Conservation (phyloP, 1,140 invertebrate genomes). For the Nasonia vitripennis region DNA sequence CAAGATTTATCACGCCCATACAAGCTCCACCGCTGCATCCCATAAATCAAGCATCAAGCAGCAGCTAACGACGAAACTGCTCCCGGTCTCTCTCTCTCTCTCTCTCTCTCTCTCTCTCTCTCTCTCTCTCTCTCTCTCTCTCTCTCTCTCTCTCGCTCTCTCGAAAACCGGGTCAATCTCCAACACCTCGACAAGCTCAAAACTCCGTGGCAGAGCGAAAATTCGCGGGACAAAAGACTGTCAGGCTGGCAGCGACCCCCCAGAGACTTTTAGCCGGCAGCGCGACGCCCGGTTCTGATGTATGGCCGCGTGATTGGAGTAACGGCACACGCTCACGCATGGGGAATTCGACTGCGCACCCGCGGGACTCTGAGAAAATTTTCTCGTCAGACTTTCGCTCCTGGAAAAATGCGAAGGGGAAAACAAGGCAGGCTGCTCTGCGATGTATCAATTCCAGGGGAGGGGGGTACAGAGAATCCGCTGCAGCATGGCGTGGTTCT, state of each 20-base stretch:
- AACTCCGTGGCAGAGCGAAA: neutral
- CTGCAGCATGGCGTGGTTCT: no score
- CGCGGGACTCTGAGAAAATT: conserved; percentile 44
- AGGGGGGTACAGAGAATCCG: neutral
- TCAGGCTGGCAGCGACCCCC: conserved; percentile 48
- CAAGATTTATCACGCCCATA: conserved; percentile 3
- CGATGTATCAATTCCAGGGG: conserved; percentile 18
- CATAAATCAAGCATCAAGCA: conserved; percentile 30
- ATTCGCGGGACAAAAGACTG: neutral
- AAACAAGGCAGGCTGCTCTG: neutral
- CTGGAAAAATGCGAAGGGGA: neutral
- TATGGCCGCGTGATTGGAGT: conserved; percentile 69
- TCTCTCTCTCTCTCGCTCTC: neutral
- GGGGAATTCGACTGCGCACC: conserved; percentile 9
- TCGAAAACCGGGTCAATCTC: conserved; percentile 14
- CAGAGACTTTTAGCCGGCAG: conserved; percentile 63
- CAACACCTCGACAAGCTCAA: neutral
- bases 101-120: neutral
- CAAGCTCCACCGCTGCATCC: neutral
- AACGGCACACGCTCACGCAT: conserved; percentile 23
- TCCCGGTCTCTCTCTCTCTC: neutral
- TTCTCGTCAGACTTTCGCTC: neutral
- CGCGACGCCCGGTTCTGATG: conserved; percentile 58
- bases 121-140: neutral
- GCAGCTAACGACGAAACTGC: conserved; percentile 22